Evolutionary conservation across 1,140 invertebrate genomes (phyloP).

Genomic region (Drosophila funebris): DNA sequence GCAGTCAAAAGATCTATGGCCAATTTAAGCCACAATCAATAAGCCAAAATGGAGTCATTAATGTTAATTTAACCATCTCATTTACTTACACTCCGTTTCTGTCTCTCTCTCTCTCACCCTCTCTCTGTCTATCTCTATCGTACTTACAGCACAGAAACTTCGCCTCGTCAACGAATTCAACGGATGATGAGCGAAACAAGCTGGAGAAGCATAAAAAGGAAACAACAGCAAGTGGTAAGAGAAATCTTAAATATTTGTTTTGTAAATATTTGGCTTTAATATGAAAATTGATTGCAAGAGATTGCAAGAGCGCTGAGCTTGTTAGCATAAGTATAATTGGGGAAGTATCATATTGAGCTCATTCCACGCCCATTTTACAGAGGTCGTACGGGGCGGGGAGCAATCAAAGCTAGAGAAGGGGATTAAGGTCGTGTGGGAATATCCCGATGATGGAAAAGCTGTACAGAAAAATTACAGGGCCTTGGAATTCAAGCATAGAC

Average conservation of each 20-base stretch:
- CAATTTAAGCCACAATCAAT: slow-evolving; percentile 67
- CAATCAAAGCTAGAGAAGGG: neutral
- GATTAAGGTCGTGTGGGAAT: neutral
- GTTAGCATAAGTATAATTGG: neutral
- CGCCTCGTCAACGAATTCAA: slow-evolving; percentile 30
- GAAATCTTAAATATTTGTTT: slow-evolving; percentile 42
- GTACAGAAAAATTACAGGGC: too few relatives aligned
- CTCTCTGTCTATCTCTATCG: neutral
- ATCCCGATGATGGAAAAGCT: neutral
- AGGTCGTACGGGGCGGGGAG: neutral
- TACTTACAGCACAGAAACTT: slow-evolving; percentile 62
- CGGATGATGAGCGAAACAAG: slow-evolving; percentile 48
- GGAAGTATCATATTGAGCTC: slow-evolving; percentile 2
- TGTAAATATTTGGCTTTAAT: slow-evolving; percentile 64
- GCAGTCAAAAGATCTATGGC: slow-evolving; percentile 44
- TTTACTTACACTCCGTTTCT: too few relatives aligned
- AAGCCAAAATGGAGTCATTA: slow-evolving; percentile 62
- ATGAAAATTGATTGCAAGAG: slow-evolving; percentile 44
- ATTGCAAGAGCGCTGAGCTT: slow-evolving; percentile 8
- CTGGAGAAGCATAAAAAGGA: slow-evolving; percentile 59
- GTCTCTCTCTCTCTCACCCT: neutral
- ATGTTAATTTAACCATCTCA: slow-evolving; percentile 69
- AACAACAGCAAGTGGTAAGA: slow-evolving; percentile 53
- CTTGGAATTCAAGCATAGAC: neutral
- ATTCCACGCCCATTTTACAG: neutral